These are phyloP conservation scores for Clangula hyemalis DNA, from an alignment of 2,797 vertebrate genomes.

Conservation along the genomic window DNA sequence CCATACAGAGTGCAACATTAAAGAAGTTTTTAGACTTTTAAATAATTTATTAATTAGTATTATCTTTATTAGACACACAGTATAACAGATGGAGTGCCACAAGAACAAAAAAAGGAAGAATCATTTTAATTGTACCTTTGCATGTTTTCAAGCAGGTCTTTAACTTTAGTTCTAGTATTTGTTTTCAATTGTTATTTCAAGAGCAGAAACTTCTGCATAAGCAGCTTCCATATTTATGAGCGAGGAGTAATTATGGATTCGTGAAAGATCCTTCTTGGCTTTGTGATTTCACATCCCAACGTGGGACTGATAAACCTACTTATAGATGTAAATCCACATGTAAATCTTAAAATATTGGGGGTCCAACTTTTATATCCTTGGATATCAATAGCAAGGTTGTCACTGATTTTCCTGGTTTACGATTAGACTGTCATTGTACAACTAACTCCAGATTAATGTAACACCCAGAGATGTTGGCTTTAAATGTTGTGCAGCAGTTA, in stretches of 20 bases:
- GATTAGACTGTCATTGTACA: background rate
- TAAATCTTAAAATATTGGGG: background rate
- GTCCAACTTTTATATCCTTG: background rate
- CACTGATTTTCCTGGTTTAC: background rate
- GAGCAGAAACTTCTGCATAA: background rate
- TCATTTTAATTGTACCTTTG: background rate
- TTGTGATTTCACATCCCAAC: background rate
- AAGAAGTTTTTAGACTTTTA: background rate
- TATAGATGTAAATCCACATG: background rate
- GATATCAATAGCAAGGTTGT: background rate
- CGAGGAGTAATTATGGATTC: no score
- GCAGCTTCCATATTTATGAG: background rate
- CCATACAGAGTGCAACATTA: background rate
- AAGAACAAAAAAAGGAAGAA: background rate
- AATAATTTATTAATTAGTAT: background rate
- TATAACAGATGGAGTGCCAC: background rate
- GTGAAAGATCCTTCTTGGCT: background rate
- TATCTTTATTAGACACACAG: background rate
- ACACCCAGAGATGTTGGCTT: no score
- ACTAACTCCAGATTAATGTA: background rate
- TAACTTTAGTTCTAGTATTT: background rate
- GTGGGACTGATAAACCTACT: background rate
- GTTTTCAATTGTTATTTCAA: background rate
- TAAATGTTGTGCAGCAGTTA: no score
- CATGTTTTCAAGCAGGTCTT: background rate